Percentiles rank a stretch among this genome's conserved stretches.
These are phyloP conservation scores for Vanacampus margaritifer DNA, from an alignment of 2,113 vertebrate genomes.

Conservation along the genomic window DNA sequence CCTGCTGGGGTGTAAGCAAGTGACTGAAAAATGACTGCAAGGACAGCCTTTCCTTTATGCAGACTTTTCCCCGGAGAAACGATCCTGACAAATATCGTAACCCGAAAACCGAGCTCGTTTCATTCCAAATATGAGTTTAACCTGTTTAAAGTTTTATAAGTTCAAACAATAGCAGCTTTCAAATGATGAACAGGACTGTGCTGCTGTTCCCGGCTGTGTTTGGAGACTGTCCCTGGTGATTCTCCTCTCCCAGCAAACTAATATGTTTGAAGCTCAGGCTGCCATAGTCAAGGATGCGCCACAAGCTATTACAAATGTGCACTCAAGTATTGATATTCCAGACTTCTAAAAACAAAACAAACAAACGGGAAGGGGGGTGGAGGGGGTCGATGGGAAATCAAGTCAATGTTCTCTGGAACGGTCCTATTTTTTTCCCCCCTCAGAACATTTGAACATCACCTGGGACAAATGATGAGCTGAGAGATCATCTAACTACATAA, in stretches of 20 bases:
- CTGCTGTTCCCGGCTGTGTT: constrained; percentile 54
- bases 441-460: constrained; percentile 43
- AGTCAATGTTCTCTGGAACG: constrained; percentile 56
- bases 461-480: constrained; percentile 51
- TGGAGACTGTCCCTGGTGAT: constrained; percentile 64
- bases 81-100: constrained; percentile 53
- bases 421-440: constrained; percentile 48
- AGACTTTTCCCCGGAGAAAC: constrained; percentile 44
- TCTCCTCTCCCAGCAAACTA: constrained; percentile 63
- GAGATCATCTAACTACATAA: constrained; percentile 37
- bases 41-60: constrained; percentile 39
- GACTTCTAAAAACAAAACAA: constrained; percentile 69
- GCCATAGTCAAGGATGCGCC: constrained; percentile 66
- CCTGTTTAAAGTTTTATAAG: constrained; percentile 63
- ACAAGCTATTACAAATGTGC: constrained; percentile 70
- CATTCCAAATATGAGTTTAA: constrained; percentile 66
- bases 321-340: constrained; percentile 71
- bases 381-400: constrained; percentile 7
- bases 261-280: constrained; percentile 72
- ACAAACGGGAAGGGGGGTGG: constrained; percentile 24
- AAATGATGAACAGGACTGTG: constrained; percentile 57
- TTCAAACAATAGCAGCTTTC: constrained; percentile 63
- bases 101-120: constrained; percentile 41
- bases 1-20: constrained; percentile 51
- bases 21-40: constrained; percentile 57